Evolutionary conservation across 2,113 vertebrate genomes (phyloP).

Genomic region (Daphoenositta chrysoptera): DNA sequence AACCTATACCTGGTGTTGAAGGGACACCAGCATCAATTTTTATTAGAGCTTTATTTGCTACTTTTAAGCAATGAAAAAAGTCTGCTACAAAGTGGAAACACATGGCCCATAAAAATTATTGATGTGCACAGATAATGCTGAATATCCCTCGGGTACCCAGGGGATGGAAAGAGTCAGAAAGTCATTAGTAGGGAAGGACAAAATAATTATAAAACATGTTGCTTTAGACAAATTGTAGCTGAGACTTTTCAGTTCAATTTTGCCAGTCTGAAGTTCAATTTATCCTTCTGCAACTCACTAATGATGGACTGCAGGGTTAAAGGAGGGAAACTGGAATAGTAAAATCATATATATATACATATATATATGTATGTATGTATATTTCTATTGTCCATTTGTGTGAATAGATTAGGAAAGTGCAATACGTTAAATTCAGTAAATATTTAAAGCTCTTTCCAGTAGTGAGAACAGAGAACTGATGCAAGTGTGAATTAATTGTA

Average conservation of each 20-base stretch:
- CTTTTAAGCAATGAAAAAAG: slow-evolving; percentile 3
- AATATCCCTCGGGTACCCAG: not conserved
- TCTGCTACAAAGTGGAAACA: slow-evolving; percentile 36
- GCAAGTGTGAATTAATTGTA: not conserved
- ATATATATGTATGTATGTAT: no score
- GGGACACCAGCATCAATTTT: slow-evolving; percentile 28
- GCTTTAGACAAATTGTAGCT: not conserved
- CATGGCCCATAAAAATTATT: slow-evolving; percentile 11
- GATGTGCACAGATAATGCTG: slow-evolving; percentile 1
- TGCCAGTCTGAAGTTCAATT: not conserved
- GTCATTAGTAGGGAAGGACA: not conserved
- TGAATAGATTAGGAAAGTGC: not conserved
- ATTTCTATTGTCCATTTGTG: not conserved
- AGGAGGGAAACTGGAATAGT: not conserved
- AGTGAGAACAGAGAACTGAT: not conserved
- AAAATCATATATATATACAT: not conserved
- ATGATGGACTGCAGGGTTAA: not conserved
- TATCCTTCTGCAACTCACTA: not conserved
- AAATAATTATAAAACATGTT: not conserved
- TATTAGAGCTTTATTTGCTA: slow-evolving; percentile 35
- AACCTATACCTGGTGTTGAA: slow-evolving; percentile 48
- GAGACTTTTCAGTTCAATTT: not conserved
- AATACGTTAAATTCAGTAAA: not conserved
- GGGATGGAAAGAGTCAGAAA: slow-evolving; percentile 22
- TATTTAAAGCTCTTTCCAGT: not conserved